These are phyloP conservation scores for Melanostoma scalare DNA, from an alignment of 2,888 invertebrate species.

Conservation along the genomic window DNA sequence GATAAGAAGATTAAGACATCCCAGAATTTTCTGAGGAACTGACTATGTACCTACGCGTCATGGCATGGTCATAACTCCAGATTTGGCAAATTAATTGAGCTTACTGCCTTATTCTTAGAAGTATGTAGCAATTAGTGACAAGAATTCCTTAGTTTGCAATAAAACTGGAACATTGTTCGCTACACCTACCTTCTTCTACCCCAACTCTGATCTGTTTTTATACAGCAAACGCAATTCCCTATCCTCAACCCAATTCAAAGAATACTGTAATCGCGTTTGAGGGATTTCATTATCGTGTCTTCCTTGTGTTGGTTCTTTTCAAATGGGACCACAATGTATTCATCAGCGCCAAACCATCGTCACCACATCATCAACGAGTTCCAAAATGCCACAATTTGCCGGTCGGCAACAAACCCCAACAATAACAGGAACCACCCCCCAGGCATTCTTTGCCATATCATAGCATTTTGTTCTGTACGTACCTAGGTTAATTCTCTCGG, in stretches of 20 bases:
- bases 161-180: too few species aligned
- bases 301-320: conserved; percentile 17
- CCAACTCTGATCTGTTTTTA: too few species aligned
- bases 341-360: conserved; percentile 61
- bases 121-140: too few species aligned
- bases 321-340: conserved; percentile 60
- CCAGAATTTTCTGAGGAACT: too few species aligned
- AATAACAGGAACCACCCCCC: conserved; percentile 20
- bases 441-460: conserved; percentile 1
- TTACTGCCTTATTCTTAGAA: too few species aligned
- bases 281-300: conserved; percentile 52
- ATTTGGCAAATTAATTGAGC: too few species aligned
- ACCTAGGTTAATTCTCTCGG: neutral
- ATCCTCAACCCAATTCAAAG: conserved; percentile 22
- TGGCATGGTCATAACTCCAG: too few species aligned
- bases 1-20: too few species aligned
- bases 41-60: too few species aligned
- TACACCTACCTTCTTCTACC: too few species aligned
- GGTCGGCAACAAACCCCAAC: conserved; percentile 20
- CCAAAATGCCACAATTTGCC: conserved; percentile 56
- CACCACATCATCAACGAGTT: conserved; percentile 63
- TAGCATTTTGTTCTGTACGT: neutral
- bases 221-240: neutral
- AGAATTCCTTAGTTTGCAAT: too few species aligned
- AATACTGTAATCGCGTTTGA: conserved; percentile 55